Conservation (phyloP, 1,140 invertebrate genomes). For the Drosophila bifasciata region DNA sequence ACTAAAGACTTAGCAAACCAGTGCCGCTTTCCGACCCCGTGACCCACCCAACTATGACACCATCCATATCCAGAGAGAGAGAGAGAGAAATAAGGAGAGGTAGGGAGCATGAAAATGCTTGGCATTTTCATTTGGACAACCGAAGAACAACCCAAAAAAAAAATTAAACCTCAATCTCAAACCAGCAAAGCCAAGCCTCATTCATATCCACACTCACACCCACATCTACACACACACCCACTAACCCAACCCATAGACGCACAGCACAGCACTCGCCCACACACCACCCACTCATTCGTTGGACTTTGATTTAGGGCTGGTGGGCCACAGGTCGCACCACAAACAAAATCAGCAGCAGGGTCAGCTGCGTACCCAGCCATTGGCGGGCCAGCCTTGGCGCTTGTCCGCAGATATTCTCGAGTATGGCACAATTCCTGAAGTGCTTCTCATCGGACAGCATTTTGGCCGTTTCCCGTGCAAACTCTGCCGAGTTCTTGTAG, state of each 20-base stretch:
- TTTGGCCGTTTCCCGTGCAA: constrained; percentile 79
- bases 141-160: background rate
- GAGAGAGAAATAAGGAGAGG: background rate
- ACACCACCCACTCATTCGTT: constrained; percentile 15
- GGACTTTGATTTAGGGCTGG: constrained; percentile 32
- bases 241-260: constrained; percentile 4
- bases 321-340: constrained; percentile 23
- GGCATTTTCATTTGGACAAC: constrained; percentile 65
- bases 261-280: constrained; percentile 7
- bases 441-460: constrained; percentile 82
- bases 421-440: constrained; percentile 73
- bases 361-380: constrained; percentile 19
- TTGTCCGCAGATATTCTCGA: constrained; percentile 64
- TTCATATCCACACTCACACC: constrained; percentile 6
- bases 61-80: constrained; percentile 25
- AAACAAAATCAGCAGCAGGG: constrained; percentile 21
- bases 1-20: constrained; percentile 31
- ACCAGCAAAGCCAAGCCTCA: constrained; percentile 12
- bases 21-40: constrained; percentile 70
- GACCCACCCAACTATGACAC: constrained; percentile 56
- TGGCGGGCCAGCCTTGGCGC: constrained; percentile 9
- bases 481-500: constrained; percentile 78
- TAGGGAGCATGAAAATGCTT: constrained; percentile 47
- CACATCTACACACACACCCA: constrained; percentile 12
- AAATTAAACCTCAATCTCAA: constrained; percentile 5